Evolutionary conservation across 2,113 vertebrate genomes (phyloP).

Genomic region (Dipodomys ordii): DNA sequence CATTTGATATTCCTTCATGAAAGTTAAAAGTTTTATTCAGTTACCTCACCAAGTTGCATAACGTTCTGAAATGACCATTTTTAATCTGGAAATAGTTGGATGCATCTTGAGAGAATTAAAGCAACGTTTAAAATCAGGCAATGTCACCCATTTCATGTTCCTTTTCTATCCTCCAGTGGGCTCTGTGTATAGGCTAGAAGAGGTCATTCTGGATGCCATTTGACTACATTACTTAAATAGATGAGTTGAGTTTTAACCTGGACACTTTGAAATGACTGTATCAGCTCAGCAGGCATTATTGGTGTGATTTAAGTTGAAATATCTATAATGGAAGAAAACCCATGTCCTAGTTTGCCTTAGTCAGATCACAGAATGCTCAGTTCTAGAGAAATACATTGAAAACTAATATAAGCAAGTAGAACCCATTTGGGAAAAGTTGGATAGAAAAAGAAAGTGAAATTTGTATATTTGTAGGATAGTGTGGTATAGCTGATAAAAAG

Average conservation of each 20-base stretch:
- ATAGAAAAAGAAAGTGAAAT: background rate
- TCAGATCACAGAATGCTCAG: background rate
- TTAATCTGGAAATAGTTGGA: conserved; percentile 11
- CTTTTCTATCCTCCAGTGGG: background rate
- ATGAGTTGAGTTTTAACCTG: conserved; percentile 22
- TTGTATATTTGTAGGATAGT: background rate
- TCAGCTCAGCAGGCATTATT: background rate
- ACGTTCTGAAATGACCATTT: conserved; percentile 30
- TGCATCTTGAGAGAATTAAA: conserved; percentile 4
- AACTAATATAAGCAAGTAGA: background rate
- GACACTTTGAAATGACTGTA: background rate
- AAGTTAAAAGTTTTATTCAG: background rate
- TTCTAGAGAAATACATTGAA: background rate
- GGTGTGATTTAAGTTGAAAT: background rate
- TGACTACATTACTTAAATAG: background rate
- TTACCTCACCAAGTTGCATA: background rate
- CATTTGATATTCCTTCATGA: background rate
- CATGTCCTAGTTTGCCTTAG: background rate
- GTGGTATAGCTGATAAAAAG: background rate
- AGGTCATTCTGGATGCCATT: background rate
- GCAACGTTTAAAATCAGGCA: background rate
- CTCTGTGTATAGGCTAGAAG: background rate
- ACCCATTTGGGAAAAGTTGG: background rate
- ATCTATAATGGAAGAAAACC: background rate
- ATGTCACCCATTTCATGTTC: background rate